These are phyloP conservation scores for Amphipoea lucens DNA, from an alignment of 2,888 invertebrate genomes.

Conservation along the genomic window DNA sequence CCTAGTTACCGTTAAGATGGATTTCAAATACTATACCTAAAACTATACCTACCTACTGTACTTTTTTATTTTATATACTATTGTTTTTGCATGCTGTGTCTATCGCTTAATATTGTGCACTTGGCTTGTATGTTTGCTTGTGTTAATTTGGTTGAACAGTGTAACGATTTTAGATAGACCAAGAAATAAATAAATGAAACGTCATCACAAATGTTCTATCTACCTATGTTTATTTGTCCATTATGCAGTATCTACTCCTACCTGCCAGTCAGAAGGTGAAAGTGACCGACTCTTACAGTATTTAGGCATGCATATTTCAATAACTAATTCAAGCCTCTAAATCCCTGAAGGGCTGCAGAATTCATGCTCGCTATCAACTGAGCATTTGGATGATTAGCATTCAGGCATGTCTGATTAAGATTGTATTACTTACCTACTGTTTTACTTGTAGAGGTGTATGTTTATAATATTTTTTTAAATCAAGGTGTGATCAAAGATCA, in stretches of 20 bases:
- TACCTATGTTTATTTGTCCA: neutral
- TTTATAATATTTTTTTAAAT: neutral
- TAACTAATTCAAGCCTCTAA: constrained; percentile 23
- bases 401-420: constrained; percentile 6
- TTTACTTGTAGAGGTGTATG: neutral
- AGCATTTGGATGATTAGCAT: constrained; percentile 32
- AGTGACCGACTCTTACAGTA: neutral
- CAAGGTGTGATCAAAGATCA: neutral
- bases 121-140: neutral
- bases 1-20: too few relatives aligned
- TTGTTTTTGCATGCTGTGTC: neutral
- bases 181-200: neutral
- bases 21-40: too few relatives aligned
- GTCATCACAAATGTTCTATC: neutral
- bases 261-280: neutral
- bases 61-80: too few relatives aligned
- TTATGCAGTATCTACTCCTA: neutral
- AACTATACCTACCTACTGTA: too few relatives aligned
- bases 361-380: constrained; percentile 29
- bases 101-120: neutral
- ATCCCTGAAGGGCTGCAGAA: constrained; percentile 19
- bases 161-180: neutral
- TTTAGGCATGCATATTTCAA: constrained; percentile 12
- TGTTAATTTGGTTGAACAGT: neutral
- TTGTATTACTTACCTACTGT: neutral